phyloP scores from a whole-genome alignment of 2,113 vertebrate species.

The Xerus inauris region DNA sequence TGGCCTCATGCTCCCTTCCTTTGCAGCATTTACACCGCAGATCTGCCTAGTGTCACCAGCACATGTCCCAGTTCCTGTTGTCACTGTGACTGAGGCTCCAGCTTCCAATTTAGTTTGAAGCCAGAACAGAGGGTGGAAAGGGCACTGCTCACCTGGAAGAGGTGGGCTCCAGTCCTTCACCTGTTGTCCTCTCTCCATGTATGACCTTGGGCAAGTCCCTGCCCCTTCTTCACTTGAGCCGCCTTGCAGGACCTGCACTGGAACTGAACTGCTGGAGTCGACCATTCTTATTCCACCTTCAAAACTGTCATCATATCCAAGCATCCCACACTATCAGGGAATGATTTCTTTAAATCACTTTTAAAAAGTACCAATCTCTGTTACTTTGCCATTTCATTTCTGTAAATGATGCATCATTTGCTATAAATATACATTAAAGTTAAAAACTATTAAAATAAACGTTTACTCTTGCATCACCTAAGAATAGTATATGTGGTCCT shows the following conservation, averaged over 20 bases:
- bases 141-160: fast-evolving
- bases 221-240: background rate
- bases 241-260: background rate
- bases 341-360: background rate
- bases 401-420: background rate
- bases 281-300: fast-evolving
- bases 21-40: background rate
- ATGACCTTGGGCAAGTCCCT: background rate
- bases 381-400: background rate
- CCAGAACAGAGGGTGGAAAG: background rate
- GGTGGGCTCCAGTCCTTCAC: background rate
- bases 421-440: background rate
- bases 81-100: slow-evolving; percentile 11
- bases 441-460: background rate
- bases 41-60: background rate
- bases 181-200: fast-evolving
- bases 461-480: background rate
- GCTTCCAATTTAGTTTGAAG: slow-evolving; percentile 60
- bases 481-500: too few species aligned
- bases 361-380: background rate
- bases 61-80: background rate
- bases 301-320: background rate
- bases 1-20: background rate
- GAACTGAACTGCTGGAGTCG: background rate
- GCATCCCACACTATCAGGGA: background rate